phyloP scores from a whole-genome alignment of 2,797 vertebrate species.

The Gobio occitaniae region DNA sequence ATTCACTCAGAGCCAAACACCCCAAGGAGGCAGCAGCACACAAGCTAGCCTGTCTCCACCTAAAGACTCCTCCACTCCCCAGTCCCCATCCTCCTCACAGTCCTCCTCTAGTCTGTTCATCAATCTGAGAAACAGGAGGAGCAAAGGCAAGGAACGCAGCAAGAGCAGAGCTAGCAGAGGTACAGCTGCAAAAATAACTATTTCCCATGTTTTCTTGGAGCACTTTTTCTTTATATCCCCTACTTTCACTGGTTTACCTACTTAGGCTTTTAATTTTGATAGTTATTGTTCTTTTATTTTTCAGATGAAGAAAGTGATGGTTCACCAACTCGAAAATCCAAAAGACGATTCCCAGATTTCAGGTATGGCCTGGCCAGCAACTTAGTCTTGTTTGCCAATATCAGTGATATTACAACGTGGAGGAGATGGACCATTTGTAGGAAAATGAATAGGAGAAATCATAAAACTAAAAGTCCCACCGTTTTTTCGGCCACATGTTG shows the following conservation, averaged over 20 bases:
- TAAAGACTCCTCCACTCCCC: slow-evolving; percentile 71
- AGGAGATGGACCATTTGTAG: background rate
- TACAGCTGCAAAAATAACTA: slow-evolving; percentile 54
- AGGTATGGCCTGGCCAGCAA: slow-evolving; percentile 73
- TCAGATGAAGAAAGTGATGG: slow-evolving; percentile 78
- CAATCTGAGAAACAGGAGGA: slow-evolving; percentile 74
- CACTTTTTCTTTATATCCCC: background rate
- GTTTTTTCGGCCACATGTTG: background rate
- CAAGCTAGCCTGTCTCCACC: slow-evolving; percentile 66
- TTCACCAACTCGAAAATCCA: slow-evolving; percentile 78
- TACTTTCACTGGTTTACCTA: background rate
- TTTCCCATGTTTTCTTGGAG: background rate
- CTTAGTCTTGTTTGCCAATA: background rate
- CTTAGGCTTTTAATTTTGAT: background rate
- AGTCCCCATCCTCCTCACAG: slow-evolving; percentile 70
- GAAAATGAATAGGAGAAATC: background rate
- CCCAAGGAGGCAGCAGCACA: slow-evolving; percentile 67
- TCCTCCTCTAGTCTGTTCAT: slow-evolving; percentile 75
- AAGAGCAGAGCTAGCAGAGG: slow-evolving; percentile 70
- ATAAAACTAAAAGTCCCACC: background rate
- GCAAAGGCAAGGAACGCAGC: slow-evolving; percentile 76
- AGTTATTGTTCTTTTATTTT: slow-evolving; percentile 11
- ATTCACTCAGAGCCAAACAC: slow-evolving; percentile 67
- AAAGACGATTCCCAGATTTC: slow-evolving; percentile 89
- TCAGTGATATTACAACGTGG: background rate